These are phyloP conservation scores for Drosophila heteroneura DNA, from an alignment of 2,888 invertebrate genomes.

Conservation along the genomic window DNA sequence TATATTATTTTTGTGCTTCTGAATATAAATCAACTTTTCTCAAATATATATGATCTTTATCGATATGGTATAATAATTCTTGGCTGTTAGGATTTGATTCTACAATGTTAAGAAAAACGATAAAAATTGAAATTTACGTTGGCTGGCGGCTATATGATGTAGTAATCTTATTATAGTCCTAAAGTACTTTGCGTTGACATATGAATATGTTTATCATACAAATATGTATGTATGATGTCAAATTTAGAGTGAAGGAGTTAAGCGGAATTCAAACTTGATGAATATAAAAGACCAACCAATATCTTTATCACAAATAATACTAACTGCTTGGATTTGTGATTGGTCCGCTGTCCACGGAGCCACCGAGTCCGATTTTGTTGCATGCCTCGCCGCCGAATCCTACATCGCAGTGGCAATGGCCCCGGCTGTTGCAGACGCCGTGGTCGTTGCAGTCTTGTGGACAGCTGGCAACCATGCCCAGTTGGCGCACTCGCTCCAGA, in stretches of 20 bases:
- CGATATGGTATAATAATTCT: not conserved
- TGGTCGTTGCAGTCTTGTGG: conserved; percentile 93
- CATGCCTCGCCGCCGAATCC: conserved; percentile 96
- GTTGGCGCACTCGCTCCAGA: conserved; percentile 88
- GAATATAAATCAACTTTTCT: not conserved
- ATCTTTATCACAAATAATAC: conserved; percentile 35
- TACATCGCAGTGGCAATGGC: conserved; percentile 96
- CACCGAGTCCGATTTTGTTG: conserved; percentile 94
- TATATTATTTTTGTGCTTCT: not conserved
- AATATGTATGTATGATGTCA: not conserved
- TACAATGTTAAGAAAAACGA: not conserved
- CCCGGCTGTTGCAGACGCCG: conserved; percentile 94
- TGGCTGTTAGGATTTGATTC: not conserved
- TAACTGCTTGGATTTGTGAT: conserved; percentile 93
- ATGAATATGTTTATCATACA: not conserved
- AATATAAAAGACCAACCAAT: not conserved
- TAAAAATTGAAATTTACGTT: not conserved
- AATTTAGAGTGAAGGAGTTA: not conserved
- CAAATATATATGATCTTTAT: not conserved
- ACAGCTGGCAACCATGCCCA: conserved; percentile 87
- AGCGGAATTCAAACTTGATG: not conserved
- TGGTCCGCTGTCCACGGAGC: conserved; percentile 96
- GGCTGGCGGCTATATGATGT: not conserved
- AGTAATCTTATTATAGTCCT: not conserved
- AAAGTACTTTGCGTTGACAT: not conserved